A percentile compares a stretch with the other conserved stretches of the same genome.
These are phyloP conservation scores for Ptychochromis oligacanthus DNA, from an alignment of 2,113 vertebrate genomes.

Conservation along the genomic window DNA sequence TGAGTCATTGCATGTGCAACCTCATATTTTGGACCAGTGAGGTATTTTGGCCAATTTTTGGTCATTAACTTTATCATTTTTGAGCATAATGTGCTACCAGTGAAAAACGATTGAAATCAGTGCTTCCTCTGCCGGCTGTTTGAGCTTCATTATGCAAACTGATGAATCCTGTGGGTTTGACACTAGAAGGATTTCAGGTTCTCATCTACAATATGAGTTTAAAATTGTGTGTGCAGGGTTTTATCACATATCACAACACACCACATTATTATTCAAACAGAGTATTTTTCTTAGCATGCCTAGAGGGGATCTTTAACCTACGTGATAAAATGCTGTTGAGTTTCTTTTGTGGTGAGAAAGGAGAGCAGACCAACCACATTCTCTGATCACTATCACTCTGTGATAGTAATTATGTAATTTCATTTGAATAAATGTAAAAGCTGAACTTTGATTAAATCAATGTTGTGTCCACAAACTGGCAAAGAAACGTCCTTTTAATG, in stretches of 20 bases:
- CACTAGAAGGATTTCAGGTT: background rate
- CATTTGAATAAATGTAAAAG: background rate
- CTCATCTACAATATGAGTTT: background rate
- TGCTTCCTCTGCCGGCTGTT: background rate
- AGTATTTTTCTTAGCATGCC: background rate
- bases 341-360: background rate
- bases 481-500: background rate
- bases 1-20: background rate
- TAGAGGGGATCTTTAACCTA: background rate
- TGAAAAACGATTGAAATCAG: background rate
- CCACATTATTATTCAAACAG: background rate
- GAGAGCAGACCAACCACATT: background rate
- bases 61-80: background rate
- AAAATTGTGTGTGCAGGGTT: background rate
- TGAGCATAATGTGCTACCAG: background rate
- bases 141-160: background rate
- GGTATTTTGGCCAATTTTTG: background rate
- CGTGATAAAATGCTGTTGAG: background rate
- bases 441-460: background rate
- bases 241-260: background rate
- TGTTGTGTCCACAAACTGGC: too few relatives aligned
- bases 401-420: background rate
- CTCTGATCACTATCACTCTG: background rate
- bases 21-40: background rate
- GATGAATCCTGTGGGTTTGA: background rate